Percentiles rank a stretch among this genome's conserved stretches.
Evolutionary conservation across 2,888 invertebrate species (phyloP).

Genomic region (Seira ritae): DNA sequence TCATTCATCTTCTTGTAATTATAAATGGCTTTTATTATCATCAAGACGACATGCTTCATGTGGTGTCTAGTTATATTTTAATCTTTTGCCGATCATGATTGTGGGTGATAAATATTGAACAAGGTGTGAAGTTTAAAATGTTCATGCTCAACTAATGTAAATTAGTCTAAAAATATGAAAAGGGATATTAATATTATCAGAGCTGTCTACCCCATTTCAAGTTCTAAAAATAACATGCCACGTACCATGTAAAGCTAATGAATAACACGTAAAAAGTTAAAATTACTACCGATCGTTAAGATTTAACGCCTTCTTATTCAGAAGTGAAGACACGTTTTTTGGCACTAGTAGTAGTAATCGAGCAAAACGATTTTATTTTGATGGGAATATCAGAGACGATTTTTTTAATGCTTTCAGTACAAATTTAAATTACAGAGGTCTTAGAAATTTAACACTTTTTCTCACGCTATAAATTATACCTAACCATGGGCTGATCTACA

Average conservation of each 20-base stretch:
- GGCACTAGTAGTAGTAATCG: no score
- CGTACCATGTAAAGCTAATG: conserved; percentile 2
- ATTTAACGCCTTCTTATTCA: not conserved
- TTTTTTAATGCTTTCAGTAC: no score
- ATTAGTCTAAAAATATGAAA: not conserved
- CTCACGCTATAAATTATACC: no score
- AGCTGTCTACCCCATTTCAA: not conserved
- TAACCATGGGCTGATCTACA: no score
- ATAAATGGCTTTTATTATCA: not conserved
- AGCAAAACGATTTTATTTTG: no score
- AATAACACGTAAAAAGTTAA: not conserved
- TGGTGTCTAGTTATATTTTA: not conserved
- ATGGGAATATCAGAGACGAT: no score
- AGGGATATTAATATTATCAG: no score
- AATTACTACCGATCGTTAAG: not conserved
- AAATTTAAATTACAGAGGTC: not conserved
- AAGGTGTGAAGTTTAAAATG: conserved; percentile 3
- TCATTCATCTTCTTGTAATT: not conserved
- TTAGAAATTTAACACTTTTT: no score
- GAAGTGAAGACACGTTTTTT: no score
- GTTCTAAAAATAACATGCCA: not conserved
- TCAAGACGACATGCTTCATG: not conserved
- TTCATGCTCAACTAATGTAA: not conserved
- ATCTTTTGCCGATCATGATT: not conserved
- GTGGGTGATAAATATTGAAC: not conserved